Evolutionary conservation across 2,797 vertebrate species (phyloP), one percentile per base, ranked within the genome.

Genomic region (Oceanodroma leucorhoa): DNA sequence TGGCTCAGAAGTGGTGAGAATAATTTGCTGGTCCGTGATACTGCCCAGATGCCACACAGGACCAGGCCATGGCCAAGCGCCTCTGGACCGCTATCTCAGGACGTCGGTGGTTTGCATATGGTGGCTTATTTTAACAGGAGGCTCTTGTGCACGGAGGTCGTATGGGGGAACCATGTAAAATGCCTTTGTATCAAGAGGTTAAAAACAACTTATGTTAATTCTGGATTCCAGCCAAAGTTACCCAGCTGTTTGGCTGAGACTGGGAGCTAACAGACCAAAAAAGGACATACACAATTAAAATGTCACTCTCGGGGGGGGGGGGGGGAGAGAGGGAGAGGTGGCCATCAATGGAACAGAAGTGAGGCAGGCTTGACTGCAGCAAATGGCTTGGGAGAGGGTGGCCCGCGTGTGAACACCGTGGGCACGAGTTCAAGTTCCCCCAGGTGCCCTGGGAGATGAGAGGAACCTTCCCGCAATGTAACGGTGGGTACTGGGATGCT

Each of bases 121-220:
- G 48, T 78, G 73, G 9, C 13, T 62, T 78, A 50, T 83, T 89
- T 79, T 57, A 64, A 46, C 50, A 84, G 36, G 23, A 77, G 73
- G 41, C 5, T 89, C 48, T 57, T 50, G 51, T 45, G 53, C 34
- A 12, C 3, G 7, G 41, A 43, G 71, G 40, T 84, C 9, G 4
- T 66, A 27, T 2, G 4, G 57, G 29, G 27, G 14, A 93, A 12
- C 75, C 30, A 12, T 2, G 17, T 54, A 70, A 92, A 90, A 80
- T 32, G 24, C 64, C 29, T 70, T 66, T 60, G n/a, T 53, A 66
- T 64, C 8, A 6, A 79, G 91, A 94, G 83, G 83, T 92, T 95
- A 85, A 95, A 91, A 95, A 1, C 53, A 73, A 54, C 71, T 89
- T 89, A 55, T 64, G 67, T 36, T 95, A 84, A 67, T 72, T 94